Percentiles rank a stretch among this genome's conserved stretches.
These are phyloP conservation scores for Nothobranchius kuhntae DNA, from an alignment of 2,113 vertebrate genomes.

Conservation along the genomic window DNA sequence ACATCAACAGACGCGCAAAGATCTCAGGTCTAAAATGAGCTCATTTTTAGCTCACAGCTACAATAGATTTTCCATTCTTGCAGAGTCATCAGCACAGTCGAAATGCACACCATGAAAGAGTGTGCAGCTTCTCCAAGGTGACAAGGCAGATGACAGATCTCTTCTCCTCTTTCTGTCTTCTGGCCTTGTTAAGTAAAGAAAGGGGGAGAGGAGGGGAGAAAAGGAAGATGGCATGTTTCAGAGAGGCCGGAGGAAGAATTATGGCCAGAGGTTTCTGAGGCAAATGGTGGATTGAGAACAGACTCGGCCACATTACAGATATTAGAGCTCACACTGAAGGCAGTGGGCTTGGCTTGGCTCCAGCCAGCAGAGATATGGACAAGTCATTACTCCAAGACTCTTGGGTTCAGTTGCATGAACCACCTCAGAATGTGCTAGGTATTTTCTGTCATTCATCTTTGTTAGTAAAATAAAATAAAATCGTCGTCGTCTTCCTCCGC, in stretches of 20 bases:
- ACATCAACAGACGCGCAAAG: constrained; percentile 8
- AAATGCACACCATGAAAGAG: constrained; percentile 20
- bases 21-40: constrained; percentile 23
- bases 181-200: constrained; percentile 71
- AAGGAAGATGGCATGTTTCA: constrained; percentile 16
- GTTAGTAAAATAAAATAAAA: neutral
- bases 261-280: constrained; percentile 22
- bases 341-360: constrained; percentile 2
- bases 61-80: constrained; percentile 38
- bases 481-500: no score
- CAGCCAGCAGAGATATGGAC: constrained; percentile 6
- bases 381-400: constrained; percentile 23
- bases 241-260: constrained; percentile 20
- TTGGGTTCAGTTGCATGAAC: neutral
- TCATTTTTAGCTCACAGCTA: constrained; percentile 20
- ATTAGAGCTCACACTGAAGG: constrained; percentile 26
- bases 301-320: constrained; percentile 41
- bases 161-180: constrained; percentile 46
- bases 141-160: constrained; percentile 52
- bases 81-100: constrained; percentile 15
- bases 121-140: constrained; percentile 17
- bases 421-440: neutral
- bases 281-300: constrained; percentile 42
- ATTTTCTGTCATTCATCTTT: constrained; percentile 11
- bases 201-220: constrained; percentile 30